Base-by-base conservation (phyloP, 2,797 vertebrate species). In the Euthynnus affinis region DNA sequence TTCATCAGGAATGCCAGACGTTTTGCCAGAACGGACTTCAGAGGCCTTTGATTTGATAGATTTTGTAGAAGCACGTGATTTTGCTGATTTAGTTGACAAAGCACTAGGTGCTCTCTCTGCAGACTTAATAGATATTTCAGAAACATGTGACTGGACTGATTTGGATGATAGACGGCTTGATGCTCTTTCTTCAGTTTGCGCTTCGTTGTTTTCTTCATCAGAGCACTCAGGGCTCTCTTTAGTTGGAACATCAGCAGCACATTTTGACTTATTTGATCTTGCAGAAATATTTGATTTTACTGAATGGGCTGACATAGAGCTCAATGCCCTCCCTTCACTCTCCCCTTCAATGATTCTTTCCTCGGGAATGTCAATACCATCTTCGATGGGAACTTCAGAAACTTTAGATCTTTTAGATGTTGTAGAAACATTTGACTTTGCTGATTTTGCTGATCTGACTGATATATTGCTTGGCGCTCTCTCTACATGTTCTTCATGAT, bases 21-120 rank as follows among this genome's bases (percentile, higher is more conserved):
- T 44, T 78, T 84, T 71, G 3, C 1, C 73, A 23, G 74, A 71
- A 46, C 1, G 9, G 44, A 60, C 46, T 42, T 14, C 61, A 71
- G 80, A 79, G 27, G 23, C 37, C 17, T 66, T 62, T 29, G 88
- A 88, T 66, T 85, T 86, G 0, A 22, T 49, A 17, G 87, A 90
- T 76, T 61, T 70, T 44, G 51, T 12, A 29, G 85, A 89, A 56
- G 25, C 2, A 12, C 59, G 63, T 32, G 87, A 93, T 53, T 87
- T 87, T 9, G 69, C 32, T 22, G 94, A 95, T 81, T 91, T 91
- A 0, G 1, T 84, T 79, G 77, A 92, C 68, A 68, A 46, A 70
- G 53, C 85, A 79, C 62, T 79, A 12, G n/a, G 49, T 29, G 76
- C 27, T 80, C 71, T 82, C 6, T 59, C 74, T 46, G 79, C 65